Base-by-base conservation (phyloP, 2,797 vertebrate genomes). In the Liparis tanakae region DNA sequence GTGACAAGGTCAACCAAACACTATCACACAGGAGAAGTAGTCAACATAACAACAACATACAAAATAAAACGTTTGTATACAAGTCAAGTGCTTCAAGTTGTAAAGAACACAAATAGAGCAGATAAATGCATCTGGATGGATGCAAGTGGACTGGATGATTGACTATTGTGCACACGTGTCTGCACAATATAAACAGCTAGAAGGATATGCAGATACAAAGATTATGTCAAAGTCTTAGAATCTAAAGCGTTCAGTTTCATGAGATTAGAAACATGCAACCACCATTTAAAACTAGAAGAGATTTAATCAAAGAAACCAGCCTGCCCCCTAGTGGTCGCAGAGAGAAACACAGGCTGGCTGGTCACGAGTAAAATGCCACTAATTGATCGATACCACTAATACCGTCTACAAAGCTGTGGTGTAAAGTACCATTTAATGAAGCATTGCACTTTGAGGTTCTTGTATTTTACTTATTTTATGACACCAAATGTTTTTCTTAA, bases 241-340 rank as follows among this genome's bases (percentile, higher is more conserved):
- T 10, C 20, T 60, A 8, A 3, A 39, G 39, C 7, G 13, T 60
- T 60, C 22, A 15, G 39, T 61, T 9, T 18, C 41, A 30, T 30
- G 25, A 20, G 25, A 0, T 44, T 60, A 41, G 55, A 66, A 54
- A 60, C 41, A 20, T 51, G 34, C 12, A 41, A 22, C 2, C 30
- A 6, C 17, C 12, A 34, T 17, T 18, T 74, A 43, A 1, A 33
- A 53, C 9, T 15, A 54, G 41, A 37, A 6, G 44, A 10, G 55
- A 72, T 80, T 17, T 39, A 20, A 83, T 48, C 73, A 9, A 64
- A 79, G 66, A 82, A 41, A 69, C 82, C 43, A 86, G 66, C 22
- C 72, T 91, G 91, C 89, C 67, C 86, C 89, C 92, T 87, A 74
- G 79, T 87, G 92, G 89, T 54, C 37, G 67, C 25, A 67, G 36